These are phyloP conservation scores for Larimichthys crocea DNA, from an alignment of 2,113 vertebrate genomes.

Conservation along the genomic window DNA sequence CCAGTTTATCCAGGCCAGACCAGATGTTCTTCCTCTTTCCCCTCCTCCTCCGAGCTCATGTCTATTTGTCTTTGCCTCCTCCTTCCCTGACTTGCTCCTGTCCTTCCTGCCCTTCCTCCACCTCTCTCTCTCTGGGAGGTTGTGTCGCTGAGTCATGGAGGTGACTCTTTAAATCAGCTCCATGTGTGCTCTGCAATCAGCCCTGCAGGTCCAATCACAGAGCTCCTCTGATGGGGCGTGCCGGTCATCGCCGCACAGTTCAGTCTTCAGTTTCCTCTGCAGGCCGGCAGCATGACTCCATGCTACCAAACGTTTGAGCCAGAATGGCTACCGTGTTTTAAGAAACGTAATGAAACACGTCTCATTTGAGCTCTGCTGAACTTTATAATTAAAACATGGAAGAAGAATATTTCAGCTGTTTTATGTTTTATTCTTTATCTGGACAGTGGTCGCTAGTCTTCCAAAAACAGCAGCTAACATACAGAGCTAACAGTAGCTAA, in stretches of 20 bases:
- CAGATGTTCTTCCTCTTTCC: constrained; percentile 78
- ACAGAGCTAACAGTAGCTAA: too few species aligned
- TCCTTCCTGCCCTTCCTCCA: constrained; percentile 8
- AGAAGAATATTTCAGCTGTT: neutral
- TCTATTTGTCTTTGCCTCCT: too few species aligned
- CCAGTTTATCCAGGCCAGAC: constrained; percentile 59
- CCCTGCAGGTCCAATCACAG: constrained; percentile 52
- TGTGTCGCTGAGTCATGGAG: constrained; percentile 61
- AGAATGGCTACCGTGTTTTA: neutral
- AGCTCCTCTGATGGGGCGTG: constrained; percentile 10
- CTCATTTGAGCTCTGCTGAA: neutral
- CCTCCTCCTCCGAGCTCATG: neutral
- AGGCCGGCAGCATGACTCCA: constrained; percentile 17
- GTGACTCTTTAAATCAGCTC: constrained; percentile 71
- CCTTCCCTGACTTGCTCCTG: neutral
- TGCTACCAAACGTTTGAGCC: neutral
- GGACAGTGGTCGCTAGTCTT: too few species aligned
- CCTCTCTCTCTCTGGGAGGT: constrained; percentile 12
- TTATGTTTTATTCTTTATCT: too few species aligned
- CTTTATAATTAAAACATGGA: constrained; percentile 4
- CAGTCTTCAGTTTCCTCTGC: constrained; percentile 45
- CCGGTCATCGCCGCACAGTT: neutral
- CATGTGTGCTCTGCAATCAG: constrained; percentile 65
- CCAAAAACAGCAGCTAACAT: too few species aligned
- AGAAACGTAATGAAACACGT: constrained; percentile 15